Evolutionary conservation across 2,888 invertebrate genomes (phyloP).

Genomic region (Tupiocoris notatus): DNA sequence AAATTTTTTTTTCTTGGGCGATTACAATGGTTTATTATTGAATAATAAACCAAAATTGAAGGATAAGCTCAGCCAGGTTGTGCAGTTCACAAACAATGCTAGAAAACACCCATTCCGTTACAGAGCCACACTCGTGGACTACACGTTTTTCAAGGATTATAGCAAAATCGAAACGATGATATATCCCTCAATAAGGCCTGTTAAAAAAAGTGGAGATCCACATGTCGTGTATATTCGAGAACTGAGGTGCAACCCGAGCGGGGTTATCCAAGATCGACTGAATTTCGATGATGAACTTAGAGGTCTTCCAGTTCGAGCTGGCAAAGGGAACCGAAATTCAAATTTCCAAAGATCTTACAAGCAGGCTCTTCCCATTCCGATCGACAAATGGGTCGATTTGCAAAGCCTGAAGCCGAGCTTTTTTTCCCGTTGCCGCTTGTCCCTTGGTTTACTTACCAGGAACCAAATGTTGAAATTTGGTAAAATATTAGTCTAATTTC

Average conservation of each 20-base stretch:
- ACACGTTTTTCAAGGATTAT: conserved; percentile 44
- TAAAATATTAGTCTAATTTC: too few relatives aligned
- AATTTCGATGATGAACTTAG: conserved; percentile 33
- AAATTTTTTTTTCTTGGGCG: too few relatives aligned
- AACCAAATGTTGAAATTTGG: too few relatives aligned
- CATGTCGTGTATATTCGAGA: conserved; percentile 29
- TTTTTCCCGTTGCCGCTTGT: too few relatives aligned
- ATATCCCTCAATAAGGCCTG: conserved; percentile 44
- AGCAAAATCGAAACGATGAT: conserved; percentile 22
- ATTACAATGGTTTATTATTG: too few relatives aligned
- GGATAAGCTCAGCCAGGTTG: conserved; percentile 38
- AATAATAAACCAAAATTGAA: too few relatives aligned
- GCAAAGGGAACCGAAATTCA: neutral
- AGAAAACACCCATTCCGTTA: conserved; percentile 41
- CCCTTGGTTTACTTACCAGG: too few relatives aligned
- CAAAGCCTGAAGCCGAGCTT: too few relatives aligned
- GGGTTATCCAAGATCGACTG: conserved; percentile 36
- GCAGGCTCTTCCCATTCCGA: too few relatives aligned
- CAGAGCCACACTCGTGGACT: too few relatives aligned
- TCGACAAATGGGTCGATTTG: too few relatives aligned
- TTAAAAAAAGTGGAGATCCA: conserved; percentile 36
- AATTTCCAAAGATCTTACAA: too few relatives aligned
- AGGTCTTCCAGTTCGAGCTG: conserved; percentile 24
- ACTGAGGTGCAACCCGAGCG: conserved; percentile 23
- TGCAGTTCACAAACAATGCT: conserved; percentile 34